Evolutionary conservation across 2,113 vertebrate species (phyloP), one percentile per base, ranked within the genome.

Genomic region (Plectropomus leopardus): DNA sequence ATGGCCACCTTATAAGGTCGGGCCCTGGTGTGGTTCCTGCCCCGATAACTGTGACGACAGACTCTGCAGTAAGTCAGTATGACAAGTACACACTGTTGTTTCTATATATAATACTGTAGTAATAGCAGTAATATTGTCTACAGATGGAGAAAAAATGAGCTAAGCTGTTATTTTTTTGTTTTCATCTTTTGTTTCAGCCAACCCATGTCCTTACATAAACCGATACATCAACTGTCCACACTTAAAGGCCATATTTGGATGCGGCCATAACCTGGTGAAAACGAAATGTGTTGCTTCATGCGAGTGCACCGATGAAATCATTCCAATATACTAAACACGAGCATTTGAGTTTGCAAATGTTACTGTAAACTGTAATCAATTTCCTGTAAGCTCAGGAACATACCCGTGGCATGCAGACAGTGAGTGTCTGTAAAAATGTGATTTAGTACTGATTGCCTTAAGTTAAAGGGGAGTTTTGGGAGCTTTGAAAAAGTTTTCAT

Each of bases 61-160:
- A 9, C 92, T 95, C n/a, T 95, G 95, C 92, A 94, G 94, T 95
- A 69, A 92, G 93, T 90, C 9, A 47, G 5, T 19, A 5, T 54
- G 11, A 58, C 14, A 14, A 17, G 32, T 4, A 64, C n/a, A 65
- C 8, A 50, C n/a, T 28, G 6, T 48, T 5, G 1, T 1, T 48
- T 66, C 17, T 53, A 28, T 47, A 16, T 30, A 4, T 15, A n/a
- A n/a, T n/a, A n/a, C n/a, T n/a, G n/a, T n/a, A n/a, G n/a, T n/a
- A n/a, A 64, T 26, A 9, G 58, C 65, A 48, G 7, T 1, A 59
- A 40, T 36, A 23, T 44, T 28, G 50, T 63, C 3, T 14, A 2
- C 48, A 32, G 23, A 34, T 30, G 48, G 14, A 2, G 2, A 40
- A 48, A 71, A 19, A 24, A 32, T 28, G 34, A 17, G n/a, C n/a